These are phyloP conservation scores for Orthosia gracilis DNA, from an alignment of 2,888 invertebrate species.

Conservation along the genomic window DNA sequence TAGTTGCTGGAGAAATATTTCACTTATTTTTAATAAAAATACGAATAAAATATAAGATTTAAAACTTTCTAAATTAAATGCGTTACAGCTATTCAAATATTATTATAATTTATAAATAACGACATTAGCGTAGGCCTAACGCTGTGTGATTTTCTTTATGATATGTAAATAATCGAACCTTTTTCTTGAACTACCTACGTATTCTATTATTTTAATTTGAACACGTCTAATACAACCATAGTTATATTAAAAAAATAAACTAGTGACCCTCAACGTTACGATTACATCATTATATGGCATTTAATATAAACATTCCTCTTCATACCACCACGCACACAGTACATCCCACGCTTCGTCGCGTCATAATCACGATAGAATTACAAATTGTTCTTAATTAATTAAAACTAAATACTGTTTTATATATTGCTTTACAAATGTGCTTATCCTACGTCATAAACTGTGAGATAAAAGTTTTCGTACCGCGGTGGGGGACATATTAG, in stretches of 20 bases:
- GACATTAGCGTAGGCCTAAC: constrained; percentile 29
- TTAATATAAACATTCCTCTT: constrained; percentile 44
- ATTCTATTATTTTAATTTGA: constrained; percentile 60
- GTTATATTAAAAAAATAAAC: constrained; percentile 61
- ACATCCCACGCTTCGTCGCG: constrained; percentile 14
- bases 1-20: constrained; percentile 1
- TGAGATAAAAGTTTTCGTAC: constrained; percentile 21
- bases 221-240: constrained; percentile 68
- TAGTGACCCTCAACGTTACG: constrained; percentile 51
- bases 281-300: constrained; percentile 64
- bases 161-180: constrained; percentile 49
- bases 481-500: constrained; percentile 18
- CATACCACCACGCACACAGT: constrained; percentile 26
- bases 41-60: constrained; percentile 27
- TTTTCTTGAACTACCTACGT: constrained; percentile 47
- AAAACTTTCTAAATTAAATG: constrained; percentile 12
- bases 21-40: constrained; percentile 7
- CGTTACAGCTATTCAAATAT: constrained; percentile 33
- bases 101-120: constrained; percentile 25
- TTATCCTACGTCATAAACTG: constrained; percentile 28
- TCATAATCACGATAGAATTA: constrained; percentile 28
- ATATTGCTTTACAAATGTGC: constrained; percentile 42
- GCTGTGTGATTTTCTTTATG: constrained; percentile 31
- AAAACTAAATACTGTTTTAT: constrained; percentile 62
- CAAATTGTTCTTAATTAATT: constrained; percentile 49